A percentile compares a stretch with the other conserved stretches of the same genome.
Evolutionary conservation across 2,797 vertebrate genomes (phyloP).

Genomic region (Eremophila alpestris): DNA sequence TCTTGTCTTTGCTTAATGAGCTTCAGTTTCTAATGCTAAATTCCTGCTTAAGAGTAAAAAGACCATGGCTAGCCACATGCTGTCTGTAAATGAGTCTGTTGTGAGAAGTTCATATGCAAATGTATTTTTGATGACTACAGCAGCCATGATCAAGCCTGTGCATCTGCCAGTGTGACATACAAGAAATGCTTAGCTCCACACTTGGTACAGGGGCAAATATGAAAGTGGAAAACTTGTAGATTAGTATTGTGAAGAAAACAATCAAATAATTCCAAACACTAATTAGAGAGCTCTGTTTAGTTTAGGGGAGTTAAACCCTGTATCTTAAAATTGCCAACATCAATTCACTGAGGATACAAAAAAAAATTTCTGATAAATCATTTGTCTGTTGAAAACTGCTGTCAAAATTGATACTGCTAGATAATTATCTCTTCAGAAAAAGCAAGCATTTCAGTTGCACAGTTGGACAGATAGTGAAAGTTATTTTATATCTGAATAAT

Average conservation of each 20-base stretch:
- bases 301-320: background rate
- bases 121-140: conserved; percentile 26
- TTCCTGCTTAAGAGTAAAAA: conserved; percentile 43
- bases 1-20: conserved; percentile 57
- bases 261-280: background rate
- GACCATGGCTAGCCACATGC: background rate
- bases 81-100: conserved; percentile 44
- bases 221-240: background rate
- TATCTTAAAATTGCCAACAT: background rate
- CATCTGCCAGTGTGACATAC: conserved; percentile 4
- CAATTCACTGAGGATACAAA: background rate
- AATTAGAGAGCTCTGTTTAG: background rate
- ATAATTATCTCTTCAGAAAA: conserved; percentile 6
- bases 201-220: background rate
- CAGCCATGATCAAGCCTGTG: conserved; percentile 4
- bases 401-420: background rate
- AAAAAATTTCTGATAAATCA: background rate
- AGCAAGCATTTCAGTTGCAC: background rate
- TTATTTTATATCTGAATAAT: background rate
- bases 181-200: background rate
- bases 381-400: background rate
- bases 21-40: conserved; percentile 52
- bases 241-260: background rate
- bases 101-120: conserved; percentile 50
- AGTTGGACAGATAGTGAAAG: background rate